phyloP scores from a whole-genome alignment of 2,113 vertebrate species.

The Bombycilla garrulus region DNA sequence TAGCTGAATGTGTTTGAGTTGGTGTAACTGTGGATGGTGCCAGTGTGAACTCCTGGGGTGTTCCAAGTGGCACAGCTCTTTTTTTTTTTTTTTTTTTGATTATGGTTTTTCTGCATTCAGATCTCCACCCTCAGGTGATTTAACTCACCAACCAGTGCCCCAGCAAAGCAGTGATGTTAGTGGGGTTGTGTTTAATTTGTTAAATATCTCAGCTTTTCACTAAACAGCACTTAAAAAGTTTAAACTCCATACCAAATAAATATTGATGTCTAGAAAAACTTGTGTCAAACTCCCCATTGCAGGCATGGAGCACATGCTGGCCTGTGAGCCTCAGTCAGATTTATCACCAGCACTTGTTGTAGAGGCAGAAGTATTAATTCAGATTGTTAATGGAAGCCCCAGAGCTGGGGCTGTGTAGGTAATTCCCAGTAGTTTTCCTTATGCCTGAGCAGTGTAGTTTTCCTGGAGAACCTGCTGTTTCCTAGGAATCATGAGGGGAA shows the following conservation, averaged over 20 bases:
- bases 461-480: not conserved
- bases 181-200: not conserved
- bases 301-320: not conserved
- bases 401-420: accelerated
- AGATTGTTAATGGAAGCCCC: not conserved
- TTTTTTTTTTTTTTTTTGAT: not conserved
- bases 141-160: not conserved
- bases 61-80: not conserved
- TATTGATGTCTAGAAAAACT: not conserved
- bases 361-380: not conserved
- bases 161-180: not conserved
- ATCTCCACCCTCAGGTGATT: not conserved
- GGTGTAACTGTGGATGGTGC: not conserved
- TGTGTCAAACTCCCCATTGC: not conserved
- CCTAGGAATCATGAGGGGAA: not conserved
- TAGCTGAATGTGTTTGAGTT: not conserved
- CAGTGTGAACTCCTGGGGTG: not conserved
- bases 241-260: not conserved
- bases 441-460: not conserved
- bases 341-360: not conserved
- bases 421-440: not conserved
- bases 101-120: not conserved
- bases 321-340: not conserved
- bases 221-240: not conserved
- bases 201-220: not conserved